Evolutionary conservation across 2,888 invertebrate genomes (phyloP), one percentile per base, ranked within the genome.

Genomic region (Acleris cristana): DNA sequence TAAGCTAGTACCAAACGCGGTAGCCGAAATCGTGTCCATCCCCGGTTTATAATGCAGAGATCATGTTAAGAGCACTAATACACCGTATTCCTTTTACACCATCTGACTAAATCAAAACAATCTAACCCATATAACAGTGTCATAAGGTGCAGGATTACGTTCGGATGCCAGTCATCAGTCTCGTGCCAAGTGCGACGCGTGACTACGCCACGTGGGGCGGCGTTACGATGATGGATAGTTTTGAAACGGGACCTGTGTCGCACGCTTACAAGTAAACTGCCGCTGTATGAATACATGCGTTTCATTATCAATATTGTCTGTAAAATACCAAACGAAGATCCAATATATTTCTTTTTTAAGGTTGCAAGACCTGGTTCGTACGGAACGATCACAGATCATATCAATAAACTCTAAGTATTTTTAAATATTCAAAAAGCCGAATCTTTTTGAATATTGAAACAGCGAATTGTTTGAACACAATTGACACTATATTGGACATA

Each of bases 181-280:
- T 70, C 66, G 69, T 64, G 73, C 70, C 75, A 72, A 73, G 73
- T 71, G 75, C 70, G 67, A 71, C 76, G 67, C 74, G 76, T 73
- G 75, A 75, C 77, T 69, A 64, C 70, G 71, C 70, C 73, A 70
- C 71, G 67, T 67, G 48, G 62, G 52, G 72, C 70, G 64, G 69
- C 69, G 76, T 69, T 70, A 75, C 70, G 71, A 75, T 78, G 78
- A 81, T 76, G 72, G 75, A 79, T 79, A 70, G 69, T 69, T 65
- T 66, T 55, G 68, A 69, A 74, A 75, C 72, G 71, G 71, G 71
- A 70, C 57, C 66, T 53, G 54, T 66, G 57, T 70, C 67, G 56
- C 40, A 67, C 45, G 56, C 62, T 44, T 53, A 49, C 44, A 52
- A 12, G 34, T 34, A 12, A 14, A 40, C 40, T 40, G 10, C 56